Base-by-base conservation (phyloP, 1,140 invertebrate species). In the Drosophila teissieri region DNA sequence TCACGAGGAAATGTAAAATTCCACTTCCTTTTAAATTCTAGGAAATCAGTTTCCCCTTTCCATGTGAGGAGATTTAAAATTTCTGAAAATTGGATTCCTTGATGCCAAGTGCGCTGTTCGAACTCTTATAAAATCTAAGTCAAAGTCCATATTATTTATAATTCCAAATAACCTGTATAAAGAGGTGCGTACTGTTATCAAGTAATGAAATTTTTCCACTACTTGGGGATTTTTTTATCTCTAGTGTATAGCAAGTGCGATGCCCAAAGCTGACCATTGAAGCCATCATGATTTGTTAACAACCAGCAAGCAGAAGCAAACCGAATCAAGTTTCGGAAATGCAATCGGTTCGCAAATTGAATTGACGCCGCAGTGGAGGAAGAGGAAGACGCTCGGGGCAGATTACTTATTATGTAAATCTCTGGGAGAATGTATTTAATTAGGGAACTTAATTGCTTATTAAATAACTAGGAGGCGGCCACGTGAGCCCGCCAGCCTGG, bases 381-480 rank as follows among this genome's bases (percentile, higher is more conserved):
- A 17, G 2, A 31, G 24, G 10, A 52, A 17, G 8, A 36, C 12
- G 48, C 11, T 31, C n/a, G 17, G 14, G 27, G 11, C 19, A 24
- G 49, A 40, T 37, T 72, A 48, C 36, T 46, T 77, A 69, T 83
- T 86, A 89, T 80, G 67, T 49, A 89, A 89, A 89, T 83, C 57
- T 40, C 44, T 5, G 7, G 10, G 31, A 40, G 61, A 36, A 39
- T 37, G 37, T 46, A 73, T 84, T 80, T 73, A 64, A 78, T 82
- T 69, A 78, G 68, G 57, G 57, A 51, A 76, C 22, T 62, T 89
- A 86, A 86, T 89, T 86, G 80, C 84, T 84, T 89, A 89, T 86
- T 83, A 86, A 86, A 77, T 84, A 86, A 80, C 62, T 62, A 31
- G 24, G 27, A 62, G 63, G 55, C 37, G 52, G 64, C 42, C 73